Conservation (phyloP, 2,888 invertebrate species). For the Pristionchus fissidentatus region DNA sequence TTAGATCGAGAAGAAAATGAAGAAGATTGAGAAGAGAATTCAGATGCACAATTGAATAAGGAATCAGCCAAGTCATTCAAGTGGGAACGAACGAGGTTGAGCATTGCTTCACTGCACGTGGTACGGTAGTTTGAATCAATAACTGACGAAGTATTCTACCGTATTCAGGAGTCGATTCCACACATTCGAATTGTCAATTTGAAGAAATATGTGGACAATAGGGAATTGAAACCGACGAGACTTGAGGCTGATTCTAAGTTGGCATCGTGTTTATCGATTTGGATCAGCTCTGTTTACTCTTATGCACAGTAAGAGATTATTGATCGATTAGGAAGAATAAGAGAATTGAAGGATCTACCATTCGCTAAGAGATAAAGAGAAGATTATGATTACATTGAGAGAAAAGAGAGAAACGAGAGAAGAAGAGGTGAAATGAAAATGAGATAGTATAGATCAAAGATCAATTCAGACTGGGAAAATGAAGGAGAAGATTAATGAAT, state of each 20-base stretch:
- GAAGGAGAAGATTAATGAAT: not conserved
- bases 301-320: not conserved
- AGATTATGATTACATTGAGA: not conserved
- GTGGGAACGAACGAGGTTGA: not conserved
- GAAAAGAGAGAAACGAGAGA: not conserved
- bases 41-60: not conserved
- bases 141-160: not conserved
- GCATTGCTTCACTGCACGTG: not conserved
- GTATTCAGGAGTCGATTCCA: constrained; percentile 50
- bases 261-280: constrained; percentile 3
- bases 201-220: constrained; percentile 58
- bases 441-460: not conserved
- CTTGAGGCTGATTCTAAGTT: constrained; percentile 50
- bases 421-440: not conserved
- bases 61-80: constrained; percentile 15
- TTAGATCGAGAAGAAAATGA: too few relatives aligned
- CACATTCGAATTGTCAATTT: constrained; percentile 56
- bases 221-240: constrained; percentile 60
- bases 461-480: not conserved
- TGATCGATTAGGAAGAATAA: not conserved
- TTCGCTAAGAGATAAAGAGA: not conserved
- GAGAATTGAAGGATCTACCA: not conserved
- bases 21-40: not conserved
- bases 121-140: not conserved
- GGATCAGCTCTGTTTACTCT: not conserved